phyloP scores from a whole-genome alignment of 2,797 vertebrate species.

The Diplodus sargus region DNA sequence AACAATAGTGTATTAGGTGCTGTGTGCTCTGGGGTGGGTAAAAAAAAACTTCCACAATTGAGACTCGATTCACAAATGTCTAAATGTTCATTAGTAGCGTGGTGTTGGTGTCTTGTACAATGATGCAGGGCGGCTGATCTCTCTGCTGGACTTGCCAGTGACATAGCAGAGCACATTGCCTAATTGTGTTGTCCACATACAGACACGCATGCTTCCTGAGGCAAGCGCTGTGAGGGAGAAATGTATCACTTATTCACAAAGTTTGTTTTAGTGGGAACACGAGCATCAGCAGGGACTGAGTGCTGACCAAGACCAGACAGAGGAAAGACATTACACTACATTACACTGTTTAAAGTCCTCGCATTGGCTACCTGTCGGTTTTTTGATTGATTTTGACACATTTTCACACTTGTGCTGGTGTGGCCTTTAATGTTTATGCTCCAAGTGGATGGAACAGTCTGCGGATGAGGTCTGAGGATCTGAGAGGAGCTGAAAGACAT shows the following conservation, averaged over 20 bases:
- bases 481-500: neutral
- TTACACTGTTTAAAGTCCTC: neutral
- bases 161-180: no score
- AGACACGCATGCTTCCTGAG: neutral
- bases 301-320: neutral
- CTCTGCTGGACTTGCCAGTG: no score
- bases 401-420: neutral
- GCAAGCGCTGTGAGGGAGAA: conserved; percentile 14
- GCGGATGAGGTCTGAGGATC: neutral
- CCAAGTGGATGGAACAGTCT: neutral
- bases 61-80: no score
- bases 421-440: neutral
- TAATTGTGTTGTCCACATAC: no score
- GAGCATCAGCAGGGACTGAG: conserved; percentile 5
- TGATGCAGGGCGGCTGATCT: no score
- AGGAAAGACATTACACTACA: neutral
- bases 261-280: conserved; percentile 13
- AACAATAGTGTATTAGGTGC: no score
- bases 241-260: conserved; percentile 4
- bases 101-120: no score
- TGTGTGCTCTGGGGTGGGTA: no score
- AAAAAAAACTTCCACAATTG: no score
- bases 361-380: neutral
- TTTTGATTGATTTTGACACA: neutral
- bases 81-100: no score